Evolutionary conservation across 2,113 vertebrate species (phyloP), one percentile per base, ranked within the genome.

Genomic region (Ibidorhyncha struthersii): DNA sequence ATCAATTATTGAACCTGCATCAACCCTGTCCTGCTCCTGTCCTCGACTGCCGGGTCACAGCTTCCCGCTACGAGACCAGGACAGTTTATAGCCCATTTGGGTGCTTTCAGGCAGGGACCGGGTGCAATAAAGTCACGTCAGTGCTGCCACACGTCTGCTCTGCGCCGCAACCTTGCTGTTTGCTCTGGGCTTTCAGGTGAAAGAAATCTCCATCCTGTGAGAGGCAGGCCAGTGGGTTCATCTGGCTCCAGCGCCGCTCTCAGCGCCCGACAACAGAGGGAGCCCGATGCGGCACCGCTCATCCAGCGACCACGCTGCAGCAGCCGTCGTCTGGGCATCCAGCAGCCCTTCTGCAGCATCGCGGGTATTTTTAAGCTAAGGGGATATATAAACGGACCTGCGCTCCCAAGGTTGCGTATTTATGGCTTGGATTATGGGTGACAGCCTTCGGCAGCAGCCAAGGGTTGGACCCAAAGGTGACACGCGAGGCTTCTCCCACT

Each of bases 381-480:
- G 27, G 65, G 50, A 34, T 5, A 1, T 0, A 9, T 10, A 16
- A n/a, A 38, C 2, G 1, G 2, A 22, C 10, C 26, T 36, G 14
- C 26, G 0, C 29, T 38, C n/a, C 26, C 71, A 4, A 18, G 47
- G 18, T 0, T 32, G 49, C 49, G 55, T 15, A 5, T 62, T 63
- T 73, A 27, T 14, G 43, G 38, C 25, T 65, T 41, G 32, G 45
- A 3, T 30, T 30, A 7, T 1, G 34, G 76, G 86, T 12, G 63
- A 17, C 2, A 23, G 49, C 11, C 47, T 49, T 22, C 47, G 47
- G 47, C 47, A 12, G 82, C 2, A 9, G 58, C 74, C 86, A 26
- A 63, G 45, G 43, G 49, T 53, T 9, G 41, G 66, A 27, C 18
- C 22, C 29, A 4, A 30, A 27, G 4, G 20, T 2, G 2, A 12